phyloP scores from a whole-genome alignment of 1,140 invertebrate species.

The Caenorhabditis tropicalis region DNA sequence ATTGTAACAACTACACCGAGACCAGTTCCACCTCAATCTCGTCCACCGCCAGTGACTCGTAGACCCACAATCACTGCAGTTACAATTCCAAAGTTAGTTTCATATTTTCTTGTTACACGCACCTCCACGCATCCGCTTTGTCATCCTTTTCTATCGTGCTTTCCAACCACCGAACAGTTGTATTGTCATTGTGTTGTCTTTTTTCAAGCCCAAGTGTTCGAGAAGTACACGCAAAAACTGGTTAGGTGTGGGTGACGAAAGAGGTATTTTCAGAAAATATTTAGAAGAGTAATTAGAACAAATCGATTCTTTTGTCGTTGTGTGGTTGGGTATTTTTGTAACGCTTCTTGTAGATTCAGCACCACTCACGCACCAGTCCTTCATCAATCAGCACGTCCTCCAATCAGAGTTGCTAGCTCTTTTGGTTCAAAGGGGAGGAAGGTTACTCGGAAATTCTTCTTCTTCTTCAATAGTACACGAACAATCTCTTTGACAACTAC shows the following conservation, averaged over 20 bases:
- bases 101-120: neutral
- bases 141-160: neutral
- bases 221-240: slow-evolving; percentile 25
- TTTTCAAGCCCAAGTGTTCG: neutral
- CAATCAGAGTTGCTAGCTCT: slow-evolving; percentile 12
- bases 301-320: neutral
- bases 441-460: slow-evolving; percentile 11
- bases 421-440: slow-evolving; percentile 26
- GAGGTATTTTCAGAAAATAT: neutral
- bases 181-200: slow-evolving; percentile 15
- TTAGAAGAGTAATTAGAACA: neutral
- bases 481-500: neutral
- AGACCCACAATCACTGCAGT: slow-evolving; percentile 12
- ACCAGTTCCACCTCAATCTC: slow-evolving; percentile 34
- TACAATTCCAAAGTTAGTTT: slow-evolving; percentile 7
- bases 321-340: neutral
- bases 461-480: slow-evolving; percentile 30
- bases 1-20: slow-evolving; percentile 11
- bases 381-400: neutral
- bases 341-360: slow-evolving; percentile 39
- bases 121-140: neutral
- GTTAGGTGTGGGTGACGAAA: neutral
- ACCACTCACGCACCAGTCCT: neutral
- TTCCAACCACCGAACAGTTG: slow-evolving; percentile 24
- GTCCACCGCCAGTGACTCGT: slow-evolving; percentile 50